Conservation (phyloP, 2,888 invertebrate genomes). For the Tiliacea aurago region DNA sequence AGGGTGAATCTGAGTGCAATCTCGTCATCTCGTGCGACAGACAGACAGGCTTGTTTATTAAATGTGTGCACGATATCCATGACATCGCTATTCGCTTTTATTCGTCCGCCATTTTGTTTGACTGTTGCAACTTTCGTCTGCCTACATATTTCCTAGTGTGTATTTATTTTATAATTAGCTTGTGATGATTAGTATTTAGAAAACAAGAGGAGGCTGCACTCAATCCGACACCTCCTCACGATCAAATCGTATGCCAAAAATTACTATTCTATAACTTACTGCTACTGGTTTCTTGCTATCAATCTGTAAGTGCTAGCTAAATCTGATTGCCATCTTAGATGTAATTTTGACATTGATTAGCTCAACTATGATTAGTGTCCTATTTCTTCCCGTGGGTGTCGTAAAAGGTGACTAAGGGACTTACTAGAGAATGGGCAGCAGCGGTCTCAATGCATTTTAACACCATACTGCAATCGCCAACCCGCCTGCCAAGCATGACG, state of each 20-base stretch:
- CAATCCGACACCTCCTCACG: background rate
- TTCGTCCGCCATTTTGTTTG: conserved; percentile 46
- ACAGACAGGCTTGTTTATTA: conserved; percentile 74
- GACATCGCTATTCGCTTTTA: conserved; percentile 55
- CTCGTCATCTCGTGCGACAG: conserved; percentile 80
- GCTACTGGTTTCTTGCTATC: background rate
- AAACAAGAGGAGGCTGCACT: background rate
- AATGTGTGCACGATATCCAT: conserved; percentile 65
- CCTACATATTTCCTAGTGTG: background rate
- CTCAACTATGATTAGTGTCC: background rate
- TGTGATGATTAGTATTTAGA: background rate
- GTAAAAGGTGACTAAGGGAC: too few relatives aligned
- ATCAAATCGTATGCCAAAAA: background rate
- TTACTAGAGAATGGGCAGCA: too few relatives aligned
- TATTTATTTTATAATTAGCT: background rate
- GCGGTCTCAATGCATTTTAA: too few relatives aligned
- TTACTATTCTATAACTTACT: background rate
- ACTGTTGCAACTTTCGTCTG: background rate
- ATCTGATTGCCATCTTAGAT: background rate
- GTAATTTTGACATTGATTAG: background rate
- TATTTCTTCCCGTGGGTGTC: too few relatives aligned
- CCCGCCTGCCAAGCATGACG: too few relatives aligned
- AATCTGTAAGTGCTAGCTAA: background rate
- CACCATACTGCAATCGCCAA: too few relatives aligned
- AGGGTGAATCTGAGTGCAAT: conserved; percentile 79